phyloP scores from a whole-genome alignment of 2,113 vertebrate genomes.

The Fukomys damarensis region DNA sequence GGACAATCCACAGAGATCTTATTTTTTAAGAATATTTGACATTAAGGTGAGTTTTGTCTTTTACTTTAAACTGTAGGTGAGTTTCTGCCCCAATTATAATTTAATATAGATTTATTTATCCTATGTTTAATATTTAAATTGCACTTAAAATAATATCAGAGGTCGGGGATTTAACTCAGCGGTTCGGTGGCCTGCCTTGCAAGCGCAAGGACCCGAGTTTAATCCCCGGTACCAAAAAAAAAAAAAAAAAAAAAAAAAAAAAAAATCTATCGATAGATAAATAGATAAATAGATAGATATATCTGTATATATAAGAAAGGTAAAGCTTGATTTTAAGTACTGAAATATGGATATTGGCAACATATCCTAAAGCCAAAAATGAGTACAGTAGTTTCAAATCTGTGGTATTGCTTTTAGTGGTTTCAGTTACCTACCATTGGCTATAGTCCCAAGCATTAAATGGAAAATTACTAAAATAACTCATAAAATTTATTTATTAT shows the following conservation, averaged over 20 bases:
- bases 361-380: neutral
- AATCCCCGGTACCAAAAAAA: too few relatives aligned
- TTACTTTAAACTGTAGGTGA: constrained; percentile 23
- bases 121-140: constrained; percentile 23
- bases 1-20: constrained; percentile 99
- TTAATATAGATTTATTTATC: constrained; percentile 26
- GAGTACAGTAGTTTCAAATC: neutral
- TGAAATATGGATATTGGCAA: neutral
- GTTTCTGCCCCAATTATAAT: neutral
- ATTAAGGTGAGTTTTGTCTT: constrained; percentile 91
- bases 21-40: constrained; percentile 98
- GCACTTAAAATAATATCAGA: neutral
- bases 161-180: too few relatives aligned
- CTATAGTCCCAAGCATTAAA: neutral
- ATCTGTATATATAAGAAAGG: too few relatives aligned
- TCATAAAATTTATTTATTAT: neutral
- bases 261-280: too few relatives aligned
- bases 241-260: too few relatives aligned
- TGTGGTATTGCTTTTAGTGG: neutral
- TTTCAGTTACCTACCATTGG: neutral
- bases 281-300: too few relatives aligned
- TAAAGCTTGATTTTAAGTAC: neutral
- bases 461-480: neutral
- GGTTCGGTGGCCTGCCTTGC: too few relatives aligned
- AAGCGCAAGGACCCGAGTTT: too few relatives aligned